Conservation (phyloP, 2,888 invertebrate genomes). For the Crossocerus cetratus region DNA sequence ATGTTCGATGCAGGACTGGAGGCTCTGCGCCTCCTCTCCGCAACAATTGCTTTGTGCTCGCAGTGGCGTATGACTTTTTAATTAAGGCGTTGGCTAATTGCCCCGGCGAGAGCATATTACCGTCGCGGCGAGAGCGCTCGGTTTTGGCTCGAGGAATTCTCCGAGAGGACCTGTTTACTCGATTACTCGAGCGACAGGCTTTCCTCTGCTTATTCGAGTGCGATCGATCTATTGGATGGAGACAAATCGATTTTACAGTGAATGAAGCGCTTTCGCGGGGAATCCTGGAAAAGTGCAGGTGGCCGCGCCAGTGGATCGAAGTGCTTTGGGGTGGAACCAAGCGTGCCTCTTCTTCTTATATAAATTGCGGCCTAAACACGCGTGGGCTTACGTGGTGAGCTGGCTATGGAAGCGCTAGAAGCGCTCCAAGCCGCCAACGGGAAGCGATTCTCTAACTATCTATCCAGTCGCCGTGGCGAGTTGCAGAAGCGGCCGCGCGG, state of each 20-base stretch:
- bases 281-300: constrained; percentile 2
- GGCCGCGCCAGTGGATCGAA: constrained; percentile 72
- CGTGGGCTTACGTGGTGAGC: constrained; percentile 51
- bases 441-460: constrained; percentile 62
- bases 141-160: neutral
- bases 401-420: neutral
- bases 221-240: neutral
- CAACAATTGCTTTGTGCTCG: constrained; percentile 71
- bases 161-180: neutral
- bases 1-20: constrained; percentile 74
- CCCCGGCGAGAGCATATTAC: constrained; percentile 6
- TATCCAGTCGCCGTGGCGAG: constrained; percentile 47
- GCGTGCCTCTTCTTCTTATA: constrained; percentile 74
- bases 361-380: constrained; percentile 75
- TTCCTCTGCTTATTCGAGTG: too few species aligned
- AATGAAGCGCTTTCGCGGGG: too few species aligned
- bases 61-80: constrained; percentile 71
- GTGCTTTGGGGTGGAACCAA: constrained; percentile 76
- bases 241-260: too few species aligned
- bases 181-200: neutral
- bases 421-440: constrained; percentile 49
- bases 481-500: constrained; percentile 47
- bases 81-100: constrained; percentile 60
- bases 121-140: neutral
- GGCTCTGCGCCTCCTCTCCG: constrained; percentile 65